phyloP scores from a whole-genome alignment of 2,113 vertebrate genomes.

The Serilophus lunatus region DNA sequence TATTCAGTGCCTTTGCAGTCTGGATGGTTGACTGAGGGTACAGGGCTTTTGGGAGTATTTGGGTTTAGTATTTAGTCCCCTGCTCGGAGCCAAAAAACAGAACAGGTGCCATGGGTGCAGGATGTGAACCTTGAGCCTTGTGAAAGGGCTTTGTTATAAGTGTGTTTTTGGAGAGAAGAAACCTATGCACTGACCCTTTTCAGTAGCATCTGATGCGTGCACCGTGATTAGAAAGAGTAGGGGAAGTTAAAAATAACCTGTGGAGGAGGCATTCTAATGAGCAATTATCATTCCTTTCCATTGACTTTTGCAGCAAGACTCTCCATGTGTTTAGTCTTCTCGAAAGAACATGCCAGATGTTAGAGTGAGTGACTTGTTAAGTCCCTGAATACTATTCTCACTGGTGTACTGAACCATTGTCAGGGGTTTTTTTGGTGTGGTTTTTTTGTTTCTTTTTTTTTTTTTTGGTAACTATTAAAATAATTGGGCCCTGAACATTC shows the following conservation, averaged over 20 bases:
- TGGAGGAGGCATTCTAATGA: conserved; percentile 62
- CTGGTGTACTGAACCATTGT: conserved; percentile 33
- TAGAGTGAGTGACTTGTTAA: conserved; percentile 46
- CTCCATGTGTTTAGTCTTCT: conserved; percentile 53
- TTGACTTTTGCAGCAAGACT: conserved; percentile 50
- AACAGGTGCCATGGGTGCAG: neutral
- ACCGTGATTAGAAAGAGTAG: conserved; percentile 48
- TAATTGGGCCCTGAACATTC: conserved; percentile 58
- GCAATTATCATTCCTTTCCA: conserved; percentile 60
- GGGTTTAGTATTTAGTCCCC: neutral
- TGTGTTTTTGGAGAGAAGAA: neutral
- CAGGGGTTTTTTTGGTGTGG: neutral
- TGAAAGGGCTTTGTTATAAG: conserved; percentile 21
- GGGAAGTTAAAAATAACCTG: conserved; percentile 55
- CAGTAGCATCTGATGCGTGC: conserved; percentile 36
- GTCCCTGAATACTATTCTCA: conserved; percentile 10
- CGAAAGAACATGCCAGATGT: conserved; percentile 54
- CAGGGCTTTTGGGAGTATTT: neutral
- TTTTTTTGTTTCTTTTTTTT: too few species aligned
- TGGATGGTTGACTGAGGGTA: neutral
- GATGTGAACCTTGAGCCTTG: neutral
- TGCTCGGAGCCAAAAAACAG: neutral
- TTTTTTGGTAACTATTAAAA: conserved; percentile 47
- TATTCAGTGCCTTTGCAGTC: neutral
- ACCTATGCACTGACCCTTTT: conserved; percentile 53